Evolutionary conservation across 1,140 invertebrate genomes (phyloP), one percentile per base, ranked within the genome.

Genomic region (Cataglyphis hispanica): DNA sequence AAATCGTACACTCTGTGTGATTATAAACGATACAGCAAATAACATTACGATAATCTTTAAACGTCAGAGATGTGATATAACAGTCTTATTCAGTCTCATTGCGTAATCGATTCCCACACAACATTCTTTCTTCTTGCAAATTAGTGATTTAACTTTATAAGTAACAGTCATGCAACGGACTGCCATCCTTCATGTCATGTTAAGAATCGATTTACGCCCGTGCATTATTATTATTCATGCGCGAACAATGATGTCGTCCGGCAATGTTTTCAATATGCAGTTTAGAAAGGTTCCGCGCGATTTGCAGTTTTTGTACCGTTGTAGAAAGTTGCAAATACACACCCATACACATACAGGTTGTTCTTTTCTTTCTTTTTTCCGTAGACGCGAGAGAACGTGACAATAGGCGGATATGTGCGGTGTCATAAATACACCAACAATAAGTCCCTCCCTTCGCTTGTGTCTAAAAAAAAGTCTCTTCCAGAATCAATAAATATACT

Each of bases 341-440:
- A 27, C 37, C 31, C 10, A 43, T 25, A 37, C 13, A n/a, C 22
- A 40, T 8, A 27, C 37, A 1, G 34, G 1, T n/a, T 19, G 34
- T 37, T 5, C 43, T 40, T 56, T 66, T 78, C 31, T 43, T 19
- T 40, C 37, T 75, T 77, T 56, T 56, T 31, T 60, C 3, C 56
- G 31, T 66, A 50, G 22, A 37, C 43, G 46, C 70, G 40, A 34
- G 60, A 43, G 60, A 64, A 43, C 74, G 72, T 84, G 60, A 75
- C 83, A 84, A 84, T 75, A 40, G 60, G 61, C 37, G 61, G 74
- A 84, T 77, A 76, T 64, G 83, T 46, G 8, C 60, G 61, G 83
- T 64, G 74, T 84, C 78, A 83, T 83, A 83, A 83, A 83, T 83
- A 83, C 37, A 83, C 53, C 78, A 56, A 83, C 78, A 83, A 83